Base-by-base conservation (phyloP, 2,113 vertebrate species). In the Sturnus vulgaris region DNA sequence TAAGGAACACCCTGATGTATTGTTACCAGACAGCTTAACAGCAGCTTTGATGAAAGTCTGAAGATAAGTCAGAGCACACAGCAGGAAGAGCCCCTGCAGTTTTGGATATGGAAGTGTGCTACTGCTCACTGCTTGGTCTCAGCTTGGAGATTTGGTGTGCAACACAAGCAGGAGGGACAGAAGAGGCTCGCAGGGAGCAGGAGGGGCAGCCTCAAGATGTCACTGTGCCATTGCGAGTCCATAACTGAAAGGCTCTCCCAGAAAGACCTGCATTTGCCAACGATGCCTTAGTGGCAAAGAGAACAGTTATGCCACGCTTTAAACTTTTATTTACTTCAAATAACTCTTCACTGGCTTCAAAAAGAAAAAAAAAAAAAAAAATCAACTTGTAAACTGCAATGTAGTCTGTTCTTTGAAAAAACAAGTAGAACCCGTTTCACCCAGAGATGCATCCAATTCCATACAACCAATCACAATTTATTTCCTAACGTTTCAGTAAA, bases 141-240 rank as follows among this genome's bases (percentile, higher is more conserved):
- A 2, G 19, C 70, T 11, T 15, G 30, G 39, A 56, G 46, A 23
- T 27, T 0, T 25, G 49, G 44, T 21, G 28, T 11, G 46, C 66
- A 35, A 18, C 42, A 75, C 40, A 15, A 18, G 5, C 72, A 47
- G 78, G 31, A 42, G 59, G 55, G 70, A 44, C 73, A 71, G 70
- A 15, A 55, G 28, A 90, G 47, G 56, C 47, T 64, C 1, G 9
- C 9, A 57, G 69, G 69, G 28, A 47, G 10, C 50, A 52, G 2
- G 28, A 80, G 33, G 55, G 52, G 39, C 52, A 73, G n/a, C 85
- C 92, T 95, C 85, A 77, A 88, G 88, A 75, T 90, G 93, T 95
- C 91, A 96, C 91, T 92, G 15, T 72, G 84, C 24, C 2, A 0
- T 20, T 80, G 15, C 76, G 88, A 70, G 33, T 33, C 70, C 10